Conservation (phyloP, 1,140 invertebrate genomes). For the Trachymyrmex cornetzi region DNA sequence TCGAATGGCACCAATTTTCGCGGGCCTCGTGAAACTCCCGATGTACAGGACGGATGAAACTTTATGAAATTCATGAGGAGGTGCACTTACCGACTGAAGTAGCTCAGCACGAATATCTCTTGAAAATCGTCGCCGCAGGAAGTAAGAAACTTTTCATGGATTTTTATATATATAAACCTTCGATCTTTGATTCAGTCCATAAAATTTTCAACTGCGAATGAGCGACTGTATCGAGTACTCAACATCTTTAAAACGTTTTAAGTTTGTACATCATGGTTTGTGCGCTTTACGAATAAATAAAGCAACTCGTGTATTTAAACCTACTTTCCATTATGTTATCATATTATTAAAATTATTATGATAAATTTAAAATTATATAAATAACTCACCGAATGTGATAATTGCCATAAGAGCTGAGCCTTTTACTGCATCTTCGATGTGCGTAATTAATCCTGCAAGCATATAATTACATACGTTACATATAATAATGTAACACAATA, state of each 20-base stretch:
- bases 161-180: constrained; percentile 38
- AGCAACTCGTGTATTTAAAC: not conserved
- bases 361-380: not conserved
- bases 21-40: constrained; percentile 69
- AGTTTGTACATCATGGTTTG: not conserved
- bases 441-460: not conserved
- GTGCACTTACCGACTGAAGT: constrained; percentile 40
- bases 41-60: constrained; percentile 75
- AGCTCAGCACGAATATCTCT: constrained; percentile 51
- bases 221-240: constrained; percentile 27
- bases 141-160: constrained; percentile 44
- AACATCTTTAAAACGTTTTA: constrained; percentile 8
- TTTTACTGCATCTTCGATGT: constrained; percentile 43
- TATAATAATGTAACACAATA: not conserved
- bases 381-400: constrained; percentile 27
- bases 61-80: constrained; percentile 77
- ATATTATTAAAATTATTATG: not conserved
- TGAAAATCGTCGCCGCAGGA: constrained; percentile 57
- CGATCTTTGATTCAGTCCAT: constrained; percentile 41
- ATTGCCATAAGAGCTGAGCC: not conserved
- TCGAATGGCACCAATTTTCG: constrained; percentile 73
- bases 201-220: constrained; percentile 54
- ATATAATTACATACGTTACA: not conserved
- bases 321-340: not conserved
- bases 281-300: not conserved